Conservation (phyloP, 2,113 vertebrate species). For the Pholis gunnellus region DNA sequence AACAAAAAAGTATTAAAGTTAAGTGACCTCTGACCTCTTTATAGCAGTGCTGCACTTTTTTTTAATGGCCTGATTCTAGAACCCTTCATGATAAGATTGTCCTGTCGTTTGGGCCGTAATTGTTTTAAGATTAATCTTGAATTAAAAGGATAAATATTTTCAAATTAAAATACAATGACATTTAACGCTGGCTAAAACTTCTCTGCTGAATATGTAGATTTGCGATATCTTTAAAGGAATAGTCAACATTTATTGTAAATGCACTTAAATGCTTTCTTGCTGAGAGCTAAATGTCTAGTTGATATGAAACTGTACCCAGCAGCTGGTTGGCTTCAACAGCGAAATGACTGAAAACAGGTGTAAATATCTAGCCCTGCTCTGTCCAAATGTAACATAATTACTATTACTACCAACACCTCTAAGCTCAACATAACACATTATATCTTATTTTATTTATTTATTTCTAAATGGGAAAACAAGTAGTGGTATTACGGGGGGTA, state of each 20-base stretch:
- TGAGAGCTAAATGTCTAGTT: neutral
- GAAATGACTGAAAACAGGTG: neutral
- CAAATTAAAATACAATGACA: neutral
- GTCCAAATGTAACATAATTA: neutral
- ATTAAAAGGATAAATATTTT: neutral
- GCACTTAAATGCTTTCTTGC: neutral
- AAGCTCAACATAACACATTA: neutral
- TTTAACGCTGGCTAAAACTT: neutral
- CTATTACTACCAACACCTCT: neutral
- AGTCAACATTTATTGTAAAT: neutral
- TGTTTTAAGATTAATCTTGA: neutral
- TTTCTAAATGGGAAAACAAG: neutral
- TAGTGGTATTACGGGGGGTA: too few species aligned
- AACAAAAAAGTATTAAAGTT: conserved; percentile 60
- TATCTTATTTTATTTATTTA: neutral
- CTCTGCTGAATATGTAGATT: neutral
- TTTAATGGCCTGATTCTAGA: neutral
- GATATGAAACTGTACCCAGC: neutral
- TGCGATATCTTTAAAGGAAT: neutral
- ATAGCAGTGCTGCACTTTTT: neutral
- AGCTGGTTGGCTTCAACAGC: neutral
- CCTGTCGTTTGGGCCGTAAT: neutral
- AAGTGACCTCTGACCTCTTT: conserved; percentile 15
- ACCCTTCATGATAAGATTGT: neutral
- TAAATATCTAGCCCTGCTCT: neutral